Evolutionary conservation across 1,140 invertebrate species (phyloP).

Genomic region (Trichonephila clavipes): DNA sequence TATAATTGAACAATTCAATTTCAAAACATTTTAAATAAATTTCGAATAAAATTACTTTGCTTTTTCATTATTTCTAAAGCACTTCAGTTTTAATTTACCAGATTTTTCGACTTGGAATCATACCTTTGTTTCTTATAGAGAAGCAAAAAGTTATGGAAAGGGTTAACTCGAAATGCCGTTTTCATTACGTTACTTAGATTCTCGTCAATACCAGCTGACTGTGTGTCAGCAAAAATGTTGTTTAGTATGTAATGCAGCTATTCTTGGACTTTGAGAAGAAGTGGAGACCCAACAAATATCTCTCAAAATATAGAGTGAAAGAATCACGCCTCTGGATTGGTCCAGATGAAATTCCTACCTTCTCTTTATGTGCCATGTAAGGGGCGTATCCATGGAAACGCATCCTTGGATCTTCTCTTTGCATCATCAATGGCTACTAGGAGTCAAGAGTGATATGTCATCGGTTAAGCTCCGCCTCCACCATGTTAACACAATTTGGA

Average conservation of each 20-base stretch:
- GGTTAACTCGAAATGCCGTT: background rate
- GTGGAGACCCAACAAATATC: background rate
- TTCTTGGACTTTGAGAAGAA: background rate
- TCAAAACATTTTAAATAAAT: too few relatives aligned
- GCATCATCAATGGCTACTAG: conserved; percentile 73
- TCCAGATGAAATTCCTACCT: conserved; percentile 69
- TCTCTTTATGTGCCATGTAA: conserved; percentile 75
- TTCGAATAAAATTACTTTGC: too few relatives aligned
- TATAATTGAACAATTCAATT: too few relatives aligned
- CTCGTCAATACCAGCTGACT: background rate
- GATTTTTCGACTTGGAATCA: background rate
- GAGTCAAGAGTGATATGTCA: conserved; percentile 75
- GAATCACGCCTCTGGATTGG: conserved; percentile 74
- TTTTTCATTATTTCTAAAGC: too few relatives aligned
- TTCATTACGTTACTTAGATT: background rate
- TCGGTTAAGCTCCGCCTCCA: conserved; percentile 53
- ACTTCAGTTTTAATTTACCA: too few relatives aligned
- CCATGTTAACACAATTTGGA: conserved; percentile 52
- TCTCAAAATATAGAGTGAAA: conserved; percentile 48
- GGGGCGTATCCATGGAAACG: conserved; percentile 70
- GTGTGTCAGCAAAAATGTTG: background rate
- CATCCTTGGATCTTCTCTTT: conserved; percentile 71
- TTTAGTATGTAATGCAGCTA: background rate
- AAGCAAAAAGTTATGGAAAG: background rate
- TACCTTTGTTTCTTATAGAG: background rate